Base-by-base conservation (phyloP, 1,140 invertebrate species). In the Choristoneura fumiferana region DNA sequence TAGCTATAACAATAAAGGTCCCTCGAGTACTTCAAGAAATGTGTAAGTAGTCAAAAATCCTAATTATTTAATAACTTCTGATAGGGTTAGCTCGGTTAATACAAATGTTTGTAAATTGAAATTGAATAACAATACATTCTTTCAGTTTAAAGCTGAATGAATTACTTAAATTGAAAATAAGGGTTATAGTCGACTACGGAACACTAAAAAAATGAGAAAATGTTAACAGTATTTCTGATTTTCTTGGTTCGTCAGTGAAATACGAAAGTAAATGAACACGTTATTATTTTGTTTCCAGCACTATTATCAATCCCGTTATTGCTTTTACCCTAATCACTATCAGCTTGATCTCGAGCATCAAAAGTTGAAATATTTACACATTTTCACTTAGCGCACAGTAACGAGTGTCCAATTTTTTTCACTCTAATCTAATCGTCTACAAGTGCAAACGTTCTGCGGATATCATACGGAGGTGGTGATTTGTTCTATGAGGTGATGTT, bases 401-500 rank as follows among this genome's bases (percentile, higher is more conserved):
- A n/a, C 17, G 9, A 45, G 2, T 0, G n/a, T 22, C 9, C 5
- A 12, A 13, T 22, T 29, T 6, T n/a, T 29, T 2, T 29, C 22
- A 29, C 22, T 29, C 2, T n/a, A n/a, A n/a, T 6, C 2, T 29
- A 29, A n/a, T n/a, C 22, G 6, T 29, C 22, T 29, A 22, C n/a
- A 62, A 3, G 15, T 38, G 54, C 29, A 22, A 55, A 40, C 54
- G 15, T 12, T 35, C 22, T 22, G 8, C 45, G 12, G 14, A 56
- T 67, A 73, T 90, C 76, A 93, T 67, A 93, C 92, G 58, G 92
- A 93, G 49, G 92, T 93, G 36, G 92, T 93, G 63, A 94, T 93
- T 86, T 94, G 92, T 88, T 93, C 92, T 38, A 94, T 92, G 66
- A 93, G 85, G 73, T 93, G 86, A 70, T 91, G 84, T 76, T 93